phyloP scores from a whole-genome alignment of 2,888 invertebrate genomes.

The Drosophila anomelani region DNA sequence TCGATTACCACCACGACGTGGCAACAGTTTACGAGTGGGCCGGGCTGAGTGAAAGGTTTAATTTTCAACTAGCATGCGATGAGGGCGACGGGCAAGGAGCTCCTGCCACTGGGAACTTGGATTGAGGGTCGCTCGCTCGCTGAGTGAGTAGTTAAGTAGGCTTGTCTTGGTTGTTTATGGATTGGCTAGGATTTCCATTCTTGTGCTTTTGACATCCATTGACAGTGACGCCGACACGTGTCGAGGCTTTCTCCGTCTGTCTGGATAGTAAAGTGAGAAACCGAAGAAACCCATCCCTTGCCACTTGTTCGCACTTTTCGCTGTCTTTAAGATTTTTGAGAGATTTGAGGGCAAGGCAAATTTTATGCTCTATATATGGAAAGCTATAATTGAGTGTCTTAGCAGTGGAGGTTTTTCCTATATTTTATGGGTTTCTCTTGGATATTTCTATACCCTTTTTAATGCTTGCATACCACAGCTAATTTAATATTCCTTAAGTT shows the following conservation, averaged over 20 bases:
- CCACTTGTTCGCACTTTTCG: constrained; percentile 6
- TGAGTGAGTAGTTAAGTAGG: constrained; percentile 70
- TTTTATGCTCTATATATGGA: neutral
- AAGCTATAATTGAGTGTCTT: neutral
- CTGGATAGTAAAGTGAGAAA: constrained; percentile 11
- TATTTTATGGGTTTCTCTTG: neutral
- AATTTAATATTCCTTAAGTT: neutral
- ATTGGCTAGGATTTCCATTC: constrained; percentile 66
- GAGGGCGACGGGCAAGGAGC: constrained; percentile 15
- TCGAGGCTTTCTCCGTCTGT: constrained; percentile 47
- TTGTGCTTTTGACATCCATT: constrained; percentile 66
- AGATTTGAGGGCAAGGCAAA: neutral
- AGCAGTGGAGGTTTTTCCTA: neutral
- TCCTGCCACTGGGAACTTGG: neutral
- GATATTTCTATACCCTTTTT: neutral
- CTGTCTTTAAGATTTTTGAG: neutral
- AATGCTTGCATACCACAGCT: neutral
- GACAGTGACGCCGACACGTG: constrained; percentile 79
- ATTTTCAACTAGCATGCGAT: constrained; percentile 70
- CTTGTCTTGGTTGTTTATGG: constrained; percentile 66
- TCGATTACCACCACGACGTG: constrained; percentile 55
- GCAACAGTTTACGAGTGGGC: constrained; percentile 56
- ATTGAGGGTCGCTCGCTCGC: constrained; percentile 51
- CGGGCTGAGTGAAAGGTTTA: constrained; percentile 76
- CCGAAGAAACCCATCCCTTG: neutral